Base-by-base conservation (phyloP, 2,797 vertebrate genomes). In the Megalops cyprinoides region DNA sequence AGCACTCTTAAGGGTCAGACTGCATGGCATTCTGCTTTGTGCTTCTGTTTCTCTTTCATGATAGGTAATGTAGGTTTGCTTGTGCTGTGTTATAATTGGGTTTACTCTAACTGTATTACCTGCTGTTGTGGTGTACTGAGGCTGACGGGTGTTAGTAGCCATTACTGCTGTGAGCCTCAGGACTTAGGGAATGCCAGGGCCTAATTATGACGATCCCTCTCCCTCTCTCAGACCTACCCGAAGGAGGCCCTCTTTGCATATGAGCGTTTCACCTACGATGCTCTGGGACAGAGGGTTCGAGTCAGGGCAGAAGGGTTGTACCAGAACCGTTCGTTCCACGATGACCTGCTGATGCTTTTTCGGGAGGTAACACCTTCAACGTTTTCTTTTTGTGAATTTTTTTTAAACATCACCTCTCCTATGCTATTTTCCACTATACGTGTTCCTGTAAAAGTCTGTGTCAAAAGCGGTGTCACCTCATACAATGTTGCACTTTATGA, bases 251-350 rank as follows among this genome's bases (percentile, higher is more conserved):
- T 74, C 0, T 3, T 10, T 4, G 67, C 77, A 15, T 86, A 79
- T 77, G 88, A 88, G 74, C 55, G 81, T 77, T 87, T 90, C 55
- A 84, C 58, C 60, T 88, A 88, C 23, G 87, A 90, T 31, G 88
- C 84, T 20, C 1, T 80, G 15, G 85, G 81, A 25, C 53, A 82
- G 74, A 86, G 83, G 76, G 55, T 87, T n/a, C 76, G 85, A 5
- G 44, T 84, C 49, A 28, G 82, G 23, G 79, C 10, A 1, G 0
- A 20, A 60, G 85, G 25, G 4, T 69, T 42, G 8, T 80, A 82
- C 9, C 42, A 80, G 14, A 78, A 78, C 10, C 42, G 85, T 2
- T 74, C 81, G 3, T 31, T 85, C 60, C 77, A 73, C 28, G n/a
- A 37, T 31, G 87, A 90, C 58, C 8, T 7, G 20, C 82, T 90